These are phyloP conservation scores for Callyntrura sp. DNA, from an alignment of 2,888 invertebrate genomes.

Conservation along the genomic window DNA sequence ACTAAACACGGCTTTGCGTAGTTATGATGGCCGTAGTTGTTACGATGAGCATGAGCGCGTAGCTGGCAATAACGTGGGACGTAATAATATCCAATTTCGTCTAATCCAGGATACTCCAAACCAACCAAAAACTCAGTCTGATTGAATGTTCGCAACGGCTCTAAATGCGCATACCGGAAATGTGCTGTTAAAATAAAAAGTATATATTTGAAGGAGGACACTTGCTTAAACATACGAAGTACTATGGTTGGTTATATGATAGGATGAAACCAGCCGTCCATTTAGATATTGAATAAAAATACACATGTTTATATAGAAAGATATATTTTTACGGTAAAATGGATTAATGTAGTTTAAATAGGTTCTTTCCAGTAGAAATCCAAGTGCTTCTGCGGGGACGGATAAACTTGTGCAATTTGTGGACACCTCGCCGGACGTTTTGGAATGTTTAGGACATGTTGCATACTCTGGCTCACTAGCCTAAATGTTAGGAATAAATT, in stretches of 20 bases:
- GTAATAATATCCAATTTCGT: slow-evolving; percentile 75
- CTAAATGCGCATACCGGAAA: slow-evolving; percentile 11
- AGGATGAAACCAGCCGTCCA: too few relatives aligned
- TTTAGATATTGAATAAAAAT: too few relatives aligned
- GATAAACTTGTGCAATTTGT: slow-evolving; percentile 54
- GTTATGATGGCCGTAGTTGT: slow-evolving; percentile 18
- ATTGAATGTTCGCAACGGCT: slow-evolving; percentile 74
- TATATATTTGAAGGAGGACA: too few relatives aligned
- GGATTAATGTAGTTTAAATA: slow-evolving; percentile 50
- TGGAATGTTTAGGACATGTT: slow-evolving; percentile 3
- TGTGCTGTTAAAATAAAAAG: slow-evolving; percentile 8
- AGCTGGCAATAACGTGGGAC: slow-evolving; percentile 69
- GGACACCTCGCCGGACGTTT: slow-evolving; percentile 32
- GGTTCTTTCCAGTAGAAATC: slow-evolving; percentile 16
- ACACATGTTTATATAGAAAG: too few relatives aligned
- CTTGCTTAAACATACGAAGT: too few relatives aligned
- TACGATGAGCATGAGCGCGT: background rate
- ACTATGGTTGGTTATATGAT: too few relatives aligned
- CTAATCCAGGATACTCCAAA: slow-evolving; percentile 60
- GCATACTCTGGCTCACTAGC: background rate
- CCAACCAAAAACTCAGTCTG: slow-evolving; percentile 76
- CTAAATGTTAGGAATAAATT: too few relatives aligned
- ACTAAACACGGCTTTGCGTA: slow-evolving; percentile 60
- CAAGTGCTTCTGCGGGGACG: slow-evolving; percentile 54
- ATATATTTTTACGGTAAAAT: slow-evolving; percentile 55